Evolutionary conservation across 2,113 vertebrate genomes (phyloP).

Genomic region (Mesembrinibis cayennensis): DNA sequence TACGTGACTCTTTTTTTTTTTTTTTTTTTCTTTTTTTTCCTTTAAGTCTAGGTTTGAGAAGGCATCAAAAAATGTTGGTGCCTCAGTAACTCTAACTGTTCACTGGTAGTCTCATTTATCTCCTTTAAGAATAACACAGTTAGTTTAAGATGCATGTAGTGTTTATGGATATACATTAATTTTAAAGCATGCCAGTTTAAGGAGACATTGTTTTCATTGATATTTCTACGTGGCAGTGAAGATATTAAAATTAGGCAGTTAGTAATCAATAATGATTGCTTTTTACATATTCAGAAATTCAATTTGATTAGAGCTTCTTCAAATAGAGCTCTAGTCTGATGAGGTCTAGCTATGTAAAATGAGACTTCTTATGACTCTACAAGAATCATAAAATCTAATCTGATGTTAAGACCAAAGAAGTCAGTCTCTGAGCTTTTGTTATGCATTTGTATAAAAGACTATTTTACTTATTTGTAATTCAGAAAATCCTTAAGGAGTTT

Average conservation of each 20-base stretch:
- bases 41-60: not conserved
- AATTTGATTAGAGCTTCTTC: not conserved
- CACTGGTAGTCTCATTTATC: not conserved
- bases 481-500: not conserved
- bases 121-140: not conserved
- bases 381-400: not conserved
- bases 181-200: not conserved
- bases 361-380: not conserved
- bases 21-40: too few species aligned
- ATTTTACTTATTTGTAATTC: not conserved
- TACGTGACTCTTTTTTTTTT: fast-evolving
- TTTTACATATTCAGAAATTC: not conserved
- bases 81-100: not conserved
- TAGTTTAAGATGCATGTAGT: not conserved
- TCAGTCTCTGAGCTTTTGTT: not conserved
- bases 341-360: not conserved
- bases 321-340: not conserved
- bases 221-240: not conserved
- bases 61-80: not conserved
- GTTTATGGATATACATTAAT: not conserved
- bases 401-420: not conserved
- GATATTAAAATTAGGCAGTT: not conserved
- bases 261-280: not conserved
- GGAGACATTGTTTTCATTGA: not conserved
- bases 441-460: not conserved